Evolutionary conservation across 2,113 vertebrate genomes (phyloP), one percentile per base, ranked within the genome.

Genomic region (Pelusios castaneus): DNA sequence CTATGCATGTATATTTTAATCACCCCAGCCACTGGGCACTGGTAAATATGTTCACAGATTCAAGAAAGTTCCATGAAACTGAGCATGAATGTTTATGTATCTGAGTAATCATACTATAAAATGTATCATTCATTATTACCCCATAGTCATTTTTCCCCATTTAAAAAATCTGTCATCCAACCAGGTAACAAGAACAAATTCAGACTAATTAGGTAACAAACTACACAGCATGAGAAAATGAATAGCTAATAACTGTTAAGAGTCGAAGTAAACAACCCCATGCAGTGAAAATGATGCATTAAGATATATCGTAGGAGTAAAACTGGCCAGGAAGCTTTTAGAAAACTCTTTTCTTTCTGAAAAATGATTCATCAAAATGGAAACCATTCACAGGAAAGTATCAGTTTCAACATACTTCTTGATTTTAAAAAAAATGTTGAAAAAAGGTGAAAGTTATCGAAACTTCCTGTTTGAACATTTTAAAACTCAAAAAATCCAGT

Each of bases 131-230:
- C 89, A 92, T 94, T 87, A 91, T 97, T 96, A 95, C 87, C 73
- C 13, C 92, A 88, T 87, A 93, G 87, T 94, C 91, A 97, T 97
- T 96, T 93, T 67, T 82, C 92, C 94, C 2, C 1, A 78, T 88
- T 97, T 96, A 14, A 1, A 93, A 95, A 80, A 80, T 73, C 91
- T 95, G 94, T 94, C 90, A 94, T 92, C 84, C 87, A 84, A 78
- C 89, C 49, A 94, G 80, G 80, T 87, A 97, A 91, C 56, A 95
- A 80, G 92, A 97, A 92, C 91, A 95, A 90, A 95, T 97, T 95
- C 92, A 95, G 89, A 93, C 91, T 90, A 97, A 93, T 91, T 80
- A 95, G 94, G 96, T 96, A 94, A 94, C 93, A 94, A 96, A 97
- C 91, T 95, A 95, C 94, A 90, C 95, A 94, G 89, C 75, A 94